Evolutionary conservation across 2,888 invertebrate species (phyloP).

Genomic region (Limnephilus lunatus): DNA sequence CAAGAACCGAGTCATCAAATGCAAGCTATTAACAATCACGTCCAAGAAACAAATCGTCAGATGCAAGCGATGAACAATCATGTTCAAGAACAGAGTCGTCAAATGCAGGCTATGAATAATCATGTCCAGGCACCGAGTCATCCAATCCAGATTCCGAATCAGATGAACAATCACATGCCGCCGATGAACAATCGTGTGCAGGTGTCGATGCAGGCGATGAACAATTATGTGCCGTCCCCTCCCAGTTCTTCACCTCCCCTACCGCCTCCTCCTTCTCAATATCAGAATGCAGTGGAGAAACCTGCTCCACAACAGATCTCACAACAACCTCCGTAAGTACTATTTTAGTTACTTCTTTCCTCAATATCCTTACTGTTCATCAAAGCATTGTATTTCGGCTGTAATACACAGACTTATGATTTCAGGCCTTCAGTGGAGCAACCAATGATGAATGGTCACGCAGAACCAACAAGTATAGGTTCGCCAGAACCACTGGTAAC

Average conservation of each 20-base stretch:
- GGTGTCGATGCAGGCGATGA: neutral
- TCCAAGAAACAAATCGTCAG: neutral
- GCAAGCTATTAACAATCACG: conserved; percentile 13
- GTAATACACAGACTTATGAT: conserved; percentile 25
- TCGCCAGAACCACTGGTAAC: conserved; percentile 64
- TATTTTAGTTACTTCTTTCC: neutral
- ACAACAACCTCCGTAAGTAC: conserved; percentile 47
- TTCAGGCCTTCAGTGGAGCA: conserved; percentile 45
- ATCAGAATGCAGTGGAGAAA: conserved; percentile 54
- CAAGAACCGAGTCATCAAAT: neutral
- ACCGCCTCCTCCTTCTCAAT: conserved; percentile 49
- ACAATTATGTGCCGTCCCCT: conserved; percentile 21
- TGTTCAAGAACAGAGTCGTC: neutral
- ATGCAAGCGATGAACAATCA: neutral
- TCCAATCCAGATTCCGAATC: neutral
- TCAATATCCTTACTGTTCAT: neutral
- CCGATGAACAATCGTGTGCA: conserved; percentile 16
- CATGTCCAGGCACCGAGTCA: neutral
- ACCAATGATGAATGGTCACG: conserved; percentile 64
- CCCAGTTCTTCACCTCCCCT: conserved; percentile 52
- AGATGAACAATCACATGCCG: conserved; percentile 22
- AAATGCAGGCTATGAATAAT: neutral
- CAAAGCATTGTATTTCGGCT: neutral
- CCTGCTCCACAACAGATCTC: conserved; percentile 64
- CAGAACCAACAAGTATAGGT: conserved; percentile 59